Conservation (phyloP, 1,140 invertebrate species). For the Cotesia vestalis region DNA sequence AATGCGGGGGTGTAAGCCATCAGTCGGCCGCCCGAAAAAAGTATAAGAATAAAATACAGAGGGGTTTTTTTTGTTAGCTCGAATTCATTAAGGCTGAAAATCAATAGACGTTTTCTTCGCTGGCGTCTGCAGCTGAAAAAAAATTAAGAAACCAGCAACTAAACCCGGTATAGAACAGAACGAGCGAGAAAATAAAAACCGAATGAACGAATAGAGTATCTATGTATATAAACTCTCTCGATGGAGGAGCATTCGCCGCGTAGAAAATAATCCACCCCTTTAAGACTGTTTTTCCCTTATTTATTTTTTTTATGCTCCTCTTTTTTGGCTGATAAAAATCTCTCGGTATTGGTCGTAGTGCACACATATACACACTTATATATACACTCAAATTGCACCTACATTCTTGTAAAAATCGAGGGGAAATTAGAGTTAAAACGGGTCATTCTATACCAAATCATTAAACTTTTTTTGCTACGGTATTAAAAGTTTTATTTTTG, state of each 20-base stretch:
- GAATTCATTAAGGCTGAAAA: conserved; percentile 66
- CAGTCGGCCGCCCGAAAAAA: conserved; percentile 21
- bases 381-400: too few species aligned
- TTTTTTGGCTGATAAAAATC: not conserved
- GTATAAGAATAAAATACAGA: conserved; percentile 31
- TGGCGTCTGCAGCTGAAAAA: conserved; percentile 50
- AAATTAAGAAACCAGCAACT: conserved; percentile 50
- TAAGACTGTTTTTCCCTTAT: conserved; percentile 2
- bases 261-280: conserved; percentile 10
- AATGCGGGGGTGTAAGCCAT: conserved; percentile 41
- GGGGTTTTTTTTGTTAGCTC: conserved; percentile 58
- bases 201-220: not conserved
- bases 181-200: conserved; percentile 6
- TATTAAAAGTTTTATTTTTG: too few species aligned
- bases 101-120: conserved; percentile 56
- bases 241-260: conserved; percentile 5
- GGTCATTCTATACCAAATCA: too few species aligned
- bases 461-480: too few species aligned
- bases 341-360: not conserved
- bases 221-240: too few species aligned
- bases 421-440: too few species aligned
- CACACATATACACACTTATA: too few species aligned
- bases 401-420: too few species aligned
- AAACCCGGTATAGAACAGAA: conserved; percentile 6
- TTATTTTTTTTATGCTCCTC: not conserved